phyloP scores from a whole-genome alignment of 92 coral and sea anemone genomes.

The Parazoanthus darwini region DNA sequence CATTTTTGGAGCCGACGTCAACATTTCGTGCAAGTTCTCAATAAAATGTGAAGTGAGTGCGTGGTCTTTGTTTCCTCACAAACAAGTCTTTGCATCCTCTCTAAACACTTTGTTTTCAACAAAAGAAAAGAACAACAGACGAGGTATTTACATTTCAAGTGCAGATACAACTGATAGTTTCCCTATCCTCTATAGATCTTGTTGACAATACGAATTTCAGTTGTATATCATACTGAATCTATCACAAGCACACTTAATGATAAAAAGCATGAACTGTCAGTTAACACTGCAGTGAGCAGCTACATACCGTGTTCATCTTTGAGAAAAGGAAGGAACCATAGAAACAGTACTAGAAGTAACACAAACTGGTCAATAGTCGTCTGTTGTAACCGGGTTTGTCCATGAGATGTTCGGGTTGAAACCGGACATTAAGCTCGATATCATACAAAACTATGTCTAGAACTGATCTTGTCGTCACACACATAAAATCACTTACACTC shows the following conservation, averaged over 20 bases:
- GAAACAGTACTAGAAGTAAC: background rate
- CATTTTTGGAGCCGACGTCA: constrained; percentile 5
- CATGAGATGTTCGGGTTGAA: background rate
- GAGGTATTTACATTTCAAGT: background rate
- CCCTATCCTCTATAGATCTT: too few species aligned
- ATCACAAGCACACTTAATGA: too few species aligned
- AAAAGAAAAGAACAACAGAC: background rate
- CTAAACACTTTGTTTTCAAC: background rate
- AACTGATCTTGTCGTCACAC: background rate
- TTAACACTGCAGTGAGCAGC: background rate
- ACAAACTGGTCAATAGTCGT: background rate
- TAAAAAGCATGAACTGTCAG: background rate
- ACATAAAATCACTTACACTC: background rate
- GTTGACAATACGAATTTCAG: background rate
- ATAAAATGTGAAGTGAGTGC: background rate
- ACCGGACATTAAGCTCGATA: background rate
- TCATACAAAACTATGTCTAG: background rate
- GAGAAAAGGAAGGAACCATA: background rate
- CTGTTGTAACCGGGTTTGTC: background rate
- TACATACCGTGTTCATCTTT: background rate
- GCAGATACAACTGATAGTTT: background rate
- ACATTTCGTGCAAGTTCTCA: background rate
- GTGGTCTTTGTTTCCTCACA: background rate
- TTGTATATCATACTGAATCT: too few species aligned
- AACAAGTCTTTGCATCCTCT: background rate